Evolutionary conservation across 2,888 invertebrate species (phyloP).

Genomic region (Macrosoma leucophasiata): DNA sequence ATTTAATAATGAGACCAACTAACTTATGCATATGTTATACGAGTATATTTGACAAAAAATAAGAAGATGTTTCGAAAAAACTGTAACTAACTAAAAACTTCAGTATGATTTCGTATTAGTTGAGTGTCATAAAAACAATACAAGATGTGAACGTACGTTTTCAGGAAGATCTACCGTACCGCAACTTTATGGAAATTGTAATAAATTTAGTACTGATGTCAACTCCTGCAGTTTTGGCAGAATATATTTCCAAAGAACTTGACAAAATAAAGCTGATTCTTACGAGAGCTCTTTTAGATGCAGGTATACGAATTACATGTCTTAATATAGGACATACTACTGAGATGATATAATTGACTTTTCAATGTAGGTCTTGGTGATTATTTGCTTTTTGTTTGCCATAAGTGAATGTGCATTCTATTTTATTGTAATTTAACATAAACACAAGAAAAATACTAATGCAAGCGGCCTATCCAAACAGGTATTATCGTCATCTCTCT

Average conservation of each 20-base stretch:
- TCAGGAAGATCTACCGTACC: too few relatives aligned
- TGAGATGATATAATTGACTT: background rate
- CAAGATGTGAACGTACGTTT: too few relatives aligned
- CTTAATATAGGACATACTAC: background rate
- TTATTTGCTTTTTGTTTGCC: background rate
- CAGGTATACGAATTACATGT: background rate
- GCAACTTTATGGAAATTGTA: too few relatives aligned
- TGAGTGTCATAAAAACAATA: too few relatives aligned
- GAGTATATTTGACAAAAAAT: background rate
- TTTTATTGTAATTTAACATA: background rate
- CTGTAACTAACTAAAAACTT: background rate
- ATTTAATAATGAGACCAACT: constrained; percentile 9
- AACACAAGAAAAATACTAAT: background rate
- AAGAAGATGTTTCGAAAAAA: background rate
- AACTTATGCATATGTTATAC: background rate
- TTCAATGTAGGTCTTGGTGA: background rate
- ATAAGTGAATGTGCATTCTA: background rate
- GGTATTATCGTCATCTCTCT: background rate
- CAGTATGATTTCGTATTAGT: background rate
- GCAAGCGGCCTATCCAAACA: background rate
- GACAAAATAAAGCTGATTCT: background rate
- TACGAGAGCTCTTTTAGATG: background rate
- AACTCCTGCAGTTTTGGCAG: background rate
- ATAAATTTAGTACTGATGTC: background rate
- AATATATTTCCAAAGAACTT: background rate